These are phyloP conservation scores for Raja brachyura DNA, from an alignment of 2,113 vertebrate species.

Conservation along the genomic window DNA sequence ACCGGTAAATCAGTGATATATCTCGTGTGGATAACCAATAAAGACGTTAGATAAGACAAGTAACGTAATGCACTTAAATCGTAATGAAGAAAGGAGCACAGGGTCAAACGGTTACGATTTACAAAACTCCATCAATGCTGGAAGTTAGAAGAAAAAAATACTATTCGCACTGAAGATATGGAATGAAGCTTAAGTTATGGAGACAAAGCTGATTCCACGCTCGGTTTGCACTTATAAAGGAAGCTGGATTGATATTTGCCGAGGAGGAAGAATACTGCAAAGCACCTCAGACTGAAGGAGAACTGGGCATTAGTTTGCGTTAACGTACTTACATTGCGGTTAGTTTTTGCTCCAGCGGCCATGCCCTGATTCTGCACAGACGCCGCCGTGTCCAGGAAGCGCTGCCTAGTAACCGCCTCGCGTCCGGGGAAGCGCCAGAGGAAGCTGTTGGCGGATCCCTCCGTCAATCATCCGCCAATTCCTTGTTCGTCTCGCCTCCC, in stretches of 20 bases:
- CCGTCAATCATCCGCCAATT: neutral
- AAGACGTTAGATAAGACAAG: neutral
- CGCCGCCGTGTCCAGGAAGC: slow-evolving; percentile 12
- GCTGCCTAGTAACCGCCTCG: neutral
- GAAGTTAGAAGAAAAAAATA: neutral
- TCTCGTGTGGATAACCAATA: neutral
- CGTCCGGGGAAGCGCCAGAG: too few relatives aligned
- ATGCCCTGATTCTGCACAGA: neutral
- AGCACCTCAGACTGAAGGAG: neutral
- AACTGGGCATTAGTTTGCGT: too few relatives aligned
- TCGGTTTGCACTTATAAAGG: neutral
- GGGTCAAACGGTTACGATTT: neutral
- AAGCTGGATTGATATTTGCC: neutral
- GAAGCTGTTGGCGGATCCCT: neutral
- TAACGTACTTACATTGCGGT: slow-evolving; percentile 18
- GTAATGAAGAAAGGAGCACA: neutral
- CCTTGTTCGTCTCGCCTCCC: neutral
- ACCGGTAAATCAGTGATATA: too few relatives aligned
- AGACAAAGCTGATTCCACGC: neutral
- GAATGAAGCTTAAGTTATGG: neutral
- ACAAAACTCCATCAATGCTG: neutral
- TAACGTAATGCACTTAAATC: neutral
- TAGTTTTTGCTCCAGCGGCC: neutral
- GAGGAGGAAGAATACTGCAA: neutral
- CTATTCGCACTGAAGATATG: neutral